Base-by-base conservation (phyloP, 2,113 vertebrate species). In the Sebastes fasciatus region DNA sequence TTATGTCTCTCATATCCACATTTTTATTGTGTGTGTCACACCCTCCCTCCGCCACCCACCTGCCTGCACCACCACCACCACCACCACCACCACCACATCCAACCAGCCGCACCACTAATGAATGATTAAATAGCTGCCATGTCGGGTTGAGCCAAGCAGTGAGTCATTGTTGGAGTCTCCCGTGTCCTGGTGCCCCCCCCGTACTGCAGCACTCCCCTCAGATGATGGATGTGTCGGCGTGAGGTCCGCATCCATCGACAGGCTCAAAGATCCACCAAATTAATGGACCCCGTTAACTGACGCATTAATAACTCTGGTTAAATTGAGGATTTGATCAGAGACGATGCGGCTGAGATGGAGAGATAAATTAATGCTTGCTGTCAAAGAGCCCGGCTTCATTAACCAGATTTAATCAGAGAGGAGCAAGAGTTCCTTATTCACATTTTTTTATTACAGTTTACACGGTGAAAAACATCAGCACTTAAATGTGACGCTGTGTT, bases 191-290 rank as follows among this genome's bases (percentile, higher is more conserved):
- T 64, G 85, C 61, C 74, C 72, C 87, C 79, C 75, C 89, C 51
- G 54, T 81, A 45, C 85, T 74, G 79, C 79, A 85, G 84, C 75
- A 34, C 12, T 67, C 70, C 62, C 65, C 77, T 80, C 61, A 19
- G 21, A 83, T 93, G 93, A 94, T 90, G 78, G 84, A 94, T 95
- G 91, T 71, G 83, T 76, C 52, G 21, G 79, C 60, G 34, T 84
- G 63, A 75, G 73, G 57, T 85, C 73, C 21, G 84, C 83, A 69
- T 77, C 84, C 80, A 77, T 51, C n/a, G 52, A 55, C 79, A 54
- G 70, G 34, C 88, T 77, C 83, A 80, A 63, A 74, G 84, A 88
- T 75, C 78, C 87, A 80, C 86, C 82, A 81, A 84, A 90, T 89
- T 83, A 91, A 93, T 91, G 79, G 77, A 83, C 80, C 85, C 82